Percentiles rank a stretch among this genome's conserved stretches.
These are phyloP conservation scores for Drosophila pandora DNA, from an alignment of 1,140 invertebrate genomes.

Conservation along the genomic window DNA sequence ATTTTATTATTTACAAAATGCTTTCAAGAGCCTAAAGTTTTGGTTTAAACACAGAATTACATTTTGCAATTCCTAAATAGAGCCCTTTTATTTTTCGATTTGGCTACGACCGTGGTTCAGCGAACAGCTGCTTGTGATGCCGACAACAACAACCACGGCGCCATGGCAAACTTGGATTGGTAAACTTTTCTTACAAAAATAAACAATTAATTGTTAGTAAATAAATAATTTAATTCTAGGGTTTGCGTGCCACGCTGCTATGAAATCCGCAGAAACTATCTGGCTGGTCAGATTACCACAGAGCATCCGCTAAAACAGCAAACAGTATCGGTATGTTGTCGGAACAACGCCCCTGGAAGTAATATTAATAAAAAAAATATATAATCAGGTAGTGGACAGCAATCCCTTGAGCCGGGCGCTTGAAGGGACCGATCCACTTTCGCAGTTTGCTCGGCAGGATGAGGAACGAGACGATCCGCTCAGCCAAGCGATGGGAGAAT, in stretches of 20 bases:
- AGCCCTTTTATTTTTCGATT: not conserved
- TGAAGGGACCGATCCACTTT: conserved; percentile 90
- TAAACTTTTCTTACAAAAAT: conserved; percentile 41
- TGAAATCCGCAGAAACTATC: conserved; percentile 52
- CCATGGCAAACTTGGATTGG: conserved; percentile 70
- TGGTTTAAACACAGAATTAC: conserved; percentile 7
- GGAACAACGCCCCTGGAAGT: conserved; percentile 7
- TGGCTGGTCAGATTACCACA: conserved; percentile 35
- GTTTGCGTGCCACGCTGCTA: conserved; percentile 67
- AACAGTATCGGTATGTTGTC: conserved; percentile 26
- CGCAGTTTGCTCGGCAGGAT: conserved; percentile 88
- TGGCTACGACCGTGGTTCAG: conserved; percentile 12
- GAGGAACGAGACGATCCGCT: conserved; percentile 86
- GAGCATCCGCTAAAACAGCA: conserved; percentile 73
- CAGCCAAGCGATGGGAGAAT: conserved; percentile 87
- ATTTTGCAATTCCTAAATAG: no score
- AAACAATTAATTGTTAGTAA: conserved; percentile 49
- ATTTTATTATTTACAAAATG: no score
- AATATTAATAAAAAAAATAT: not conserved
- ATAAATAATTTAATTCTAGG: conserved; percentile 36
- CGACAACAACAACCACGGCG: conserved; percentile 47
- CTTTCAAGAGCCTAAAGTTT: no score
- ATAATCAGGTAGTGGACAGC: conserved; percentile 53
- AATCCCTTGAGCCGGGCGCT: conserved; percentile 86
- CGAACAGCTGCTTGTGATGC: conserved; percentile 42